These are phyloP conservation scores for Phylloscopus collybita DNA, from an alignment of 2,797 vertebrate genomes.

Conservation along the genomic window DNA sequence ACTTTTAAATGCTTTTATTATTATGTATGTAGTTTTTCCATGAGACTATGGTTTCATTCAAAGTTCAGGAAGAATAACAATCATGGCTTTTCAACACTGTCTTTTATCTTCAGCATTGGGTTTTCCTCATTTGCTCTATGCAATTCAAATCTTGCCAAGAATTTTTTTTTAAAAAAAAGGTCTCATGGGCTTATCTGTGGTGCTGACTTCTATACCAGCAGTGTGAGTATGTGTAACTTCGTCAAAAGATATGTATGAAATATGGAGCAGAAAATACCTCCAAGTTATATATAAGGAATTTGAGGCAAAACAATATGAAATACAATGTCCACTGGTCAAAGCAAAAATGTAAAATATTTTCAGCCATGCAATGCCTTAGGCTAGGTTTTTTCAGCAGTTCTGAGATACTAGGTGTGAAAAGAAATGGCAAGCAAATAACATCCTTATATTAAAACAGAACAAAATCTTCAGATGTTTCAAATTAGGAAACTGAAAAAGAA, in stretches of 20 bases:
- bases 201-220: neutral
- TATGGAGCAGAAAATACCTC: neutral
- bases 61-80: neutral
- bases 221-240: neutral
- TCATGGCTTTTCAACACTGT: neutral
- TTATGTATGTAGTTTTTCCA: neutral
- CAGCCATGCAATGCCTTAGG: neutral
- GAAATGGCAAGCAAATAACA: neutral
- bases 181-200: neutral
- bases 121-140: neutral
- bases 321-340: neutral
- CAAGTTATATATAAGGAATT: neutral
- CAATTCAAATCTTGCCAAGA: neutral
- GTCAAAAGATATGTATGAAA: neutral
- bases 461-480: conserved; percentile 5
- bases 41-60: neutral
- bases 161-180: neutral
- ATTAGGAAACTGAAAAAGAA: neutral
- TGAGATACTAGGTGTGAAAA: neutral
- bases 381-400: neutral
- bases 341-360: neutral
- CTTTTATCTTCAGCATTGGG: neutral
- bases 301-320: neutral
- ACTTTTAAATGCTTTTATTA: neutral
- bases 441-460: neutral